phyloP scores from a whole-genome alignment of 1,140 invertebrate species.

The Diploscapter pachys region DNA sequence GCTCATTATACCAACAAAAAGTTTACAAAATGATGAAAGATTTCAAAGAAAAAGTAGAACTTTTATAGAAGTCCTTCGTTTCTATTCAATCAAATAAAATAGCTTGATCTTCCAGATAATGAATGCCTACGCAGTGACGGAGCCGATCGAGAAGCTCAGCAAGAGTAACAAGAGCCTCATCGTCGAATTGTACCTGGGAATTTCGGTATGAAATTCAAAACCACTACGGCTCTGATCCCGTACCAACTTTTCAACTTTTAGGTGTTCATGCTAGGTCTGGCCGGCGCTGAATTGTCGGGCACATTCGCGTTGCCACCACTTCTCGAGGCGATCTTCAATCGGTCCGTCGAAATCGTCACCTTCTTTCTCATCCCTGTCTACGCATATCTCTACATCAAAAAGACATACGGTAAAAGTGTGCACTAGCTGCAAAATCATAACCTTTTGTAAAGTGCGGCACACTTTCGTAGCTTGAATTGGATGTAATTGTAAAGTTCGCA shows the following conservation, averaged over 20 bases:
- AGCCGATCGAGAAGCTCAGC: slow-evolving; percentile 8
- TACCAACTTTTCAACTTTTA: background rate
- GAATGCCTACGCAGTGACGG: background rate
- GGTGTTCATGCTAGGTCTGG: slow-evolving; percentile 24
- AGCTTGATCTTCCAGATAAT: background rate
- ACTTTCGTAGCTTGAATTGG: too few species aligned
- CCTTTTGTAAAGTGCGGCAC: background rate
- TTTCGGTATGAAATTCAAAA: slow-evolving; percentile 8
- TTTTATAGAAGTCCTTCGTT: slow-evolving; percentile 5
- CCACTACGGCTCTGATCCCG: background rate
- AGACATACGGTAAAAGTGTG: slow-evolving; percentile 9
- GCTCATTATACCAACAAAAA: too few species aligned
- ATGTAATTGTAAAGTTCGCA: too few species aligned
- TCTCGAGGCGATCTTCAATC: slow-evolving; percentile 17
- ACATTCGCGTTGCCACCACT: slow-evolving; percentile 6
- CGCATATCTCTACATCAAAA: slow-evolving; percentile 14
- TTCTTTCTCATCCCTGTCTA: slow-evolving; percentile 16
- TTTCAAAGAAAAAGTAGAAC: background rate
- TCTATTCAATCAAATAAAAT: background rate
- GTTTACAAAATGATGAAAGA: background rate
- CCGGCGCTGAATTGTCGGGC: slow-evolving; percentile 13
- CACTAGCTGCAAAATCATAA: background rate
- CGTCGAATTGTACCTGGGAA: slow-evolving; percentile 29
- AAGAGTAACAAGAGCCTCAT: slow-evolving; percentile 15
- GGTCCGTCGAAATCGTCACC: slow-evolving; percentile 8